phyloP scores from a whole-genome alignment of 2,888 invertebrate species.

The Idaea aversata region DNA sequence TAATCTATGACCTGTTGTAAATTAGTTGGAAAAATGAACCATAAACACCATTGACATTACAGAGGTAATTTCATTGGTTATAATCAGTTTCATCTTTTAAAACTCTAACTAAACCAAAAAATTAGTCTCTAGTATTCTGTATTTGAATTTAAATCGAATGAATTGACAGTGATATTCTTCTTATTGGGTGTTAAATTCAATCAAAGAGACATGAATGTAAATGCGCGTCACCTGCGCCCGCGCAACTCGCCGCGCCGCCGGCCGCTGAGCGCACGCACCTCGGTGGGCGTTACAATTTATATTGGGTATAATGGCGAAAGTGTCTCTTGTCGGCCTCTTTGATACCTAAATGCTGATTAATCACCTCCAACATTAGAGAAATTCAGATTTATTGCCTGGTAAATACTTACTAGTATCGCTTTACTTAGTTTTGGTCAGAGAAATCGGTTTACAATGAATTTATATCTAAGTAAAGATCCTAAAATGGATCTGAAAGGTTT shows the following conservation, averaged over 20 bases:
- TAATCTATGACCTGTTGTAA: neutral
- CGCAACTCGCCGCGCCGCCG: conserved; percentile 9
- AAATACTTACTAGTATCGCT: neutral
- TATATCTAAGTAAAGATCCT: neutral
- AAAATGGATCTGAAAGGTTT: neutral
- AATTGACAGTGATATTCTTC: neutral
- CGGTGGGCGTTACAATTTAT: conserved; percentile 58
- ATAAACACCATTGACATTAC: neutral
- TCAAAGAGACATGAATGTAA: neutral
- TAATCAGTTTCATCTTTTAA: too few relatives aligned
- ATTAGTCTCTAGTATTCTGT: too few relatives aligned
- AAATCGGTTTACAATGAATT: neutral
- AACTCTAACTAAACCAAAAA: too few relatives aligned
- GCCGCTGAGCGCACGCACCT: conserved; percentile 15
- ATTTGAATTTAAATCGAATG: neutral
- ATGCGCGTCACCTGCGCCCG: neutral
- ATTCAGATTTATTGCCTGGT: conserved; percentile 45
- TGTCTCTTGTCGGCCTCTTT: conserved; percentile 53
- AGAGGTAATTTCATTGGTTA: too few relatives aligned
- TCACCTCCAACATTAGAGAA: conserved; percentile 47
- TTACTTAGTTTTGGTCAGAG: neutral
- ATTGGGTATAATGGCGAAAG: conserved; percentile 51
- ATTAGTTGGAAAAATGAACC: neutral
- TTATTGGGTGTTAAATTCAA: neutral
- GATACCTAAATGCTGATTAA: conserved; percentile 60